These are phyloP conservation scores for Ptyas mucosa DNA, from an alignment of 2,113 vertebrate genomes.

Conservation along the genomic window DNA sequence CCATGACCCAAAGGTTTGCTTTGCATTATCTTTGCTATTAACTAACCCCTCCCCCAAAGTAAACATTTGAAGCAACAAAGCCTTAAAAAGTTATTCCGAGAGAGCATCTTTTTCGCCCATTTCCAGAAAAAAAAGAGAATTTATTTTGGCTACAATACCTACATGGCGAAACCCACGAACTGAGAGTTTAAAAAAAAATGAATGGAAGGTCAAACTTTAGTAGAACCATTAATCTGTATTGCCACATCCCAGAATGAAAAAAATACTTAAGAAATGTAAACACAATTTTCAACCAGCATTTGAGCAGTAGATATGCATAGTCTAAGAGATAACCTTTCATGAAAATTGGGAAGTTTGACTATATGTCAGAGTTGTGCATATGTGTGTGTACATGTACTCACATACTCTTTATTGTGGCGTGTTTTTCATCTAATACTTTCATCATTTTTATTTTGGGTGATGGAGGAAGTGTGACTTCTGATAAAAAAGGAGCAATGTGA, in stretches of 20 bases:
- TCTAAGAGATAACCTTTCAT: slow-evolving; percentile 57
- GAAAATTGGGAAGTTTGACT: slow-evolving; percentile 54
- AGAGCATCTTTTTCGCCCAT: slow-evolving; percentile 27
- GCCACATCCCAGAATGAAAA: slow-evolving; percentile 58
- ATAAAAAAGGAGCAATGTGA: slow-evolving; percentile 5
- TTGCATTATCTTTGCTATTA: slow-evolving; percentile 34
- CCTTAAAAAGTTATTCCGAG: slow-evolving; percentile 25
- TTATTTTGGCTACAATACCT: slow-evolving; percentile 57
- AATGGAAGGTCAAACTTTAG: slow-evolving; percentile 64
- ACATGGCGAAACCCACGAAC: slow-evolving; percentile 37
- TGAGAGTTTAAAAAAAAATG: slow-evolving; percentile 48
- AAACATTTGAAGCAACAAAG: slow-evolving; percentile 30
- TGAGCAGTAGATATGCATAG: slow-evolving; percentile 61
- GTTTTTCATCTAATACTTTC: slow-evolving; percentile 34
- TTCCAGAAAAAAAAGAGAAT: slow-evolving; percentile 43
- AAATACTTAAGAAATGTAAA: slow-evolving; percentile 62
- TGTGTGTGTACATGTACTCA: not conserved
- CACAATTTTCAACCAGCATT: slow-evolving; percentile 56
- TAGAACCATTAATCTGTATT: slow-evolving; percentile 60
- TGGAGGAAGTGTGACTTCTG: slow-evolving; percentile 1
- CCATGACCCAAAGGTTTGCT: slow-evolving; percentile 7
- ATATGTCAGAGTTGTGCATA: slow-evolving; percentile 36
- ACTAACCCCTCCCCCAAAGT: slow-evolving; percentile 17
- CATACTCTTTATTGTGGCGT: slow-evolving; percentile 28
- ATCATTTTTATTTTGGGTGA: slow-evolving; percentile 23